A percentile compares a stretch with the other conserved stretches of the same genome.
Evolutionary conservation across 2,888 invertebrate genomes (phyloP).

Genomic region (Melinopterus prodromus): DNA sequence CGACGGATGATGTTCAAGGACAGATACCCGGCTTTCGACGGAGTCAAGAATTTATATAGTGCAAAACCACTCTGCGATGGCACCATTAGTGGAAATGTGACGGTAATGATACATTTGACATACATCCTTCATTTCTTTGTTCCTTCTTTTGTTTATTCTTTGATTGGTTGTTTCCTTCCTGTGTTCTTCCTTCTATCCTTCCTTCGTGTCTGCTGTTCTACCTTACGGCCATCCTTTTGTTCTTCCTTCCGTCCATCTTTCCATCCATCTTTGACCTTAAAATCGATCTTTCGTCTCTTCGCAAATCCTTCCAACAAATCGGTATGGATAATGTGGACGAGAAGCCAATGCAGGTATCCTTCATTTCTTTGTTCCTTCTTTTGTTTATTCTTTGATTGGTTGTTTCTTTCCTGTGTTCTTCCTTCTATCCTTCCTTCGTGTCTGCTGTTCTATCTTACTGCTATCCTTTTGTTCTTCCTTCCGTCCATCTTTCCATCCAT

Average conservation of each 20-base stretch:
- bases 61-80: slow-evolving; percentile 45
- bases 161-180: background rate
- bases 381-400: background rate
- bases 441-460: too few relatives aligned
- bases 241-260: too few relatives aligned
- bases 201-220: too few relatives aligned
- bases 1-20: slow-evolving; percentile 57
- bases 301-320: slow-evolving; percentile 46
- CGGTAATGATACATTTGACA: background rate
- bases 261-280: too few relatives aligned
- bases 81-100: background rate
- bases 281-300: slow-evolving; percentile 63
- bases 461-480: too few relatives aligned
- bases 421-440: too few relatives aligned
- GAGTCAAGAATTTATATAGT: slow-evolving; percentile 72
- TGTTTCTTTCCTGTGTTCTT: slow-evolving; percentile 4
- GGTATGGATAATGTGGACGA: slow-evolving; percentile 40
- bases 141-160: too few relatives aligned
- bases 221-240: too few relatives aligned
- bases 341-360: slow-evolving; percentile 66
- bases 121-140: too few relatives aligned
- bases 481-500: too few relatives aligned
- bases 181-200: too few relatives aligned
- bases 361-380: too few relatives aligned
- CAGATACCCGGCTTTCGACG: slow-evolving; percentile 75